These are phyloP conservation scores for Rhinatrema bivittatum DNA, from an alignment of 2,797 vertebrate species.

Conservation along the genomic window DNA sequence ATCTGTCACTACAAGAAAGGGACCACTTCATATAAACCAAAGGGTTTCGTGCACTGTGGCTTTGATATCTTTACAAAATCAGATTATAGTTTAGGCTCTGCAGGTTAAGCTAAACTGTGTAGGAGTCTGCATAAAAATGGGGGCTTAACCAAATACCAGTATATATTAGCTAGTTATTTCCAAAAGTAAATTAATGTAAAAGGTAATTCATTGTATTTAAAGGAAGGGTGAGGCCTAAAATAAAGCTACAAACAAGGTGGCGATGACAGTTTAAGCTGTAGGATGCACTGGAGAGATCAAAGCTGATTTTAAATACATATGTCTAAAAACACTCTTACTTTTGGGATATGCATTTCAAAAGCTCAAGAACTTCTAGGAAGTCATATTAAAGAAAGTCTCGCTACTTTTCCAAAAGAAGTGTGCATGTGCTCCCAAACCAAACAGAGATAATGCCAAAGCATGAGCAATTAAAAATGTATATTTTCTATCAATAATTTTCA, in stretches of 20 bases:
- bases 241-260: too few species aligned
- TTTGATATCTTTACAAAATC: too few species aligned
- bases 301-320: too few species aligned
- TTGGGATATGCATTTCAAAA: too few species aligned
- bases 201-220: conserved; percentile 6
- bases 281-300: too few species aligned
- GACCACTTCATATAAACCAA: conserved; percentile 36
- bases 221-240: too few species aligned
- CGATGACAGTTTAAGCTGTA: too few species aligned
- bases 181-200: conserved; percentile 2
- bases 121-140: conserved; percentile 37
- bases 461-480: conserved; percentile 5
- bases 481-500: conserved; percentile 16
- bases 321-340: too few species aligned
- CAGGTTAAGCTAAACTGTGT: conserved; percentile 43
- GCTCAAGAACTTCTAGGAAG: conserved; percentile 2
- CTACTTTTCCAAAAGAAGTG: conserved; percentile 2
- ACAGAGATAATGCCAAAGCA: conserved; percentile 4
- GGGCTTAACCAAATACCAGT: conserved; percentile 7
- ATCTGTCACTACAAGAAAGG: conserved; percentile 38
- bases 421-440: not conserved
- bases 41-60: conserved; percentile 37
- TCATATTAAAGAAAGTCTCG: not conserved
- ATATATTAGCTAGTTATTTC: conserved; percentile 13
- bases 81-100: too few species aligned